phyloP scores from a whole-genome alignment of 2,797 vertebrate species.

The Acanthurus leucopareius region DNA sequence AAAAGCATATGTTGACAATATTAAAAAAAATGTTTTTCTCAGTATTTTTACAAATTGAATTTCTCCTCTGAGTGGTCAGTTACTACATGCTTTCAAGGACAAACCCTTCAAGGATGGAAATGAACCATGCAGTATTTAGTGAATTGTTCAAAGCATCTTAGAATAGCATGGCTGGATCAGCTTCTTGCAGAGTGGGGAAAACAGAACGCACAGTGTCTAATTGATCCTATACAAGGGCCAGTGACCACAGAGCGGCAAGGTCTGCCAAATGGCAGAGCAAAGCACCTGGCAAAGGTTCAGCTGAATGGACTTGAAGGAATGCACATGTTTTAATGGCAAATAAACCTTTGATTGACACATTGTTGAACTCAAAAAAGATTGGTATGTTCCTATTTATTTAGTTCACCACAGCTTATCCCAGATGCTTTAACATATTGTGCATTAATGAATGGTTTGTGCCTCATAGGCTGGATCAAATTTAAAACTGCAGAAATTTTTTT shows the following conservation, averaged over 20 bases:
- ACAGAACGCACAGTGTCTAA: constrained; percentile 41
- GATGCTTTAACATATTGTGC: constrained; percentile 10
- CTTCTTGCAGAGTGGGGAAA: constrained; percentile 45
- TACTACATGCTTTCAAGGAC: not conserved
- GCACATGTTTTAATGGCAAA: constrained; percentile 30
- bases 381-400: constrained; percentile 27
- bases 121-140: constrained; percentile 27
- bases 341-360: constrained; percentile 29
- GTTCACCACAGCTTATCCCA: constrained; percentile 5
- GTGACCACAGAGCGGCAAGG: constrained; percentile 48
- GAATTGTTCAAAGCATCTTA: constrained; percentile 43
- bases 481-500: constrained; percentile 4
- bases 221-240: constrained; percentile 53
- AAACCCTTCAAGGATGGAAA: constrained; percentile 25
- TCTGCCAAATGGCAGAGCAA: constrained; percentile 56
- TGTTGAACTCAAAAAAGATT: constrained; percentile 24
- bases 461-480: constrained; percentile 4
- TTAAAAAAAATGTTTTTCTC: not conserved
- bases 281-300: constrained; percentile 37
- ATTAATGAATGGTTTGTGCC: constrained; percentile 25
- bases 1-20: not conserved
- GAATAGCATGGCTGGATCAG: constrained; percentile 52
- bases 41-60: not conserved
- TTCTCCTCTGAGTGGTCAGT: constrained; percentile 7
- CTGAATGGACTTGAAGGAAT: constrained; percentile 35